phyloP scores from a whole-genome alignment of 1,140 invertebrate genomes.

The Drosophila jambulina region DNA sequence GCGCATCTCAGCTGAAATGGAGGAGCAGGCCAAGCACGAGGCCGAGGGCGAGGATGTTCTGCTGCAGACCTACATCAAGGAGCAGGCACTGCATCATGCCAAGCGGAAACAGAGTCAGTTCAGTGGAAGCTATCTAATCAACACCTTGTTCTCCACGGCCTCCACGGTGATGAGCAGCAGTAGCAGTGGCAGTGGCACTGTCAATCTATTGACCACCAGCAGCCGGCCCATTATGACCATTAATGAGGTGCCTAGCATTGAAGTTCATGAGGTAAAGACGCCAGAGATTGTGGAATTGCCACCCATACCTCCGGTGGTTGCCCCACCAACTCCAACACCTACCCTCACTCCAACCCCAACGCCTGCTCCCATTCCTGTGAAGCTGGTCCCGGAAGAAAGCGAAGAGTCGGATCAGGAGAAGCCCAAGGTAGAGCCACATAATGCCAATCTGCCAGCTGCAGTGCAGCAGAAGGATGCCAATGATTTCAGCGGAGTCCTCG shows the following conservation, averaged over 20 bases:
- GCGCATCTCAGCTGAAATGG: constrained; percentile 71
- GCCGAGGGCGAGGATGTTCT: constrained; percentile 82
- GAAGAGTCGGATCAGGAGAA: constrained; percentile 60
- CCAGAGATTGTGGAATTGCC: constrained; percentile 47
- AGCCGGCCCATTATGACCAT: constrained; percentile 38
- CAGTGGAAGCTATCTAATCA: constrained; percentile 57
- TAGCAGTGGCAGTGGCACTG: constrained; percentile 2
- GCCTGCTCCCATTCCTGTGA: neutral
- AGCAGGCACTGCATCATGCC: constrained; percentile 90
- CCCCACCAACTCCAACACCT: neutral
- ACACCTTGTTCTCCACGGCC: constrained; percentile 18
- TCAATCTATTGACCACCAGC: constrained; percentile 9
- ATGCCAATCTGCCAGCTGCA: constrained; percentile 78
- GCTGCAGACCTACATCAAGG: constrained; percentile 91
- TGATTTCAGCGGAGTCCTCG: constrained; percentile 74
- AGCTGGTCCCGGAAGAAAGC: constrained; percentile 22
- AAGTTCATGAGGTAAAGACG: constrained; percentile 70
- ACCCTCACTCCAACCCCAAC: neutral
- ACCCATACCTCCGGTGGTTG: neutral
- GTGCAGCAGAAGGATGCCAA: constrained; percentile 77
- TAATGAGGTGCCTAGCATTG: constrained; percentile 66
- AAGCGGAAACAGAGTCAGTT: constrained; percentile 90
- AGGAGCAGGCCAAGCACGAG: constrained; percentile 67
- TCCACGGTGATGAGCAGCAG: constrained; percentile 28
- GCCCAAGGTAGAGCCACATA: constrained; percentile 43